Conservation (phyloP, 2,888 invertebrate genomes). For the Ptychoptera albimana region DNA sequence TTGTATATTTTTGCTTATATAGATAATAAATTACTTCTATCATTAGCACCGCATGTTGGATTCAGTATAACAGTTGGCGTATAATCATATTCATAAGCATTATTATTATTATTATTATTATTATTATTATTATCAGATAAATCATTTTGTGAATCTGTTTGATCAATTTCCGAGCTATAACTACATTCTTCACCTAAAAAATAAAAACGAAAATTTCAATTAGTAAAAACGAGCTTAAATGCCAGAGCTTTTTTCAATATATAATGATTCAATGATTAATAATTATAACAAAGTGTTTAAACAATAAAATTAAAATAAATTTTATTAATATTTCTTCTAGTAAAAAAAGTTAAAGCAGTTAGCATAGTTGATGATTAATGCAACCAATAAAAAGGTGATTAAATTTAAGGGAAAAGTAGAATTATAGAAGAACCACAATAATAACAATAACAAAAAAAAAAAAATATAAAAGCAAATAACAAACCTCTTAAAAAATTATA, state of each 20-base stretch:
- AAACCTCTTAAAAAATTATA: not conserved
- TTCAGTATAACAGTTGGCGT: slow-evolving; percentile 60
- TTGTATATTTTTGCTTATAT: slow-evolving; percentile 2
- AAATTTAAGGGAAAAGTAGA: no score
- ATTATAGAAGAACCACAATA: no score
- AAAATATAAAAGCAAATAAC: no score
- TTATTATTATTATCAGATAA: slow-evolving; percentile 33
- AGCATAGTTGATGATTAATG: no score
- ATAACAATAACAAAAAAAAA: no score
- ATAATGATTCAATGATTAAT: no score
- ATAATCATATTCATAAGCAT: slow-evolving; percentile 39
- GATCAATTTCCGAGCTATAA: slow-evolving; percentile 62
- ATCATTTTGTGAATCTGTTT: slow-evolving; percentile 40
- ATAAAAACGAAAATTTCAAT: slow-evolving; percentile 6
- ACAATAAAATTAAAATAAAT: no score
- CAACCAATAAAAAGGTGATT: no score
- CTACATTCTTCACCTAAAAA: slow-evolving; percentile 64
- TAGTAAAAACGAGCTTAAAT: not conserved
- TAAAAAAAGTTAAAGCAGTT: no score
- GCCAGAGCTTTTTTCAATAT: no score
- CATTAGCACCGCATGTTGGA: slow-evolving; percentile 50
- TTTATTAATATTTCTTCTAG: no score
- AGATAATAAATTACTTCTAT: slow-evolving; percentile 42
- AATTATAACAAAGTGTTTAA: no score
- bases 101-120: slow-evolving; percentile 27